Percentiles rank a stretch among this genome's conserved stretches.
phyloP scores from a whole-genome alignment of 2,888 invertebrate genomes.

The Anoplius nigerrimus region DNA sequence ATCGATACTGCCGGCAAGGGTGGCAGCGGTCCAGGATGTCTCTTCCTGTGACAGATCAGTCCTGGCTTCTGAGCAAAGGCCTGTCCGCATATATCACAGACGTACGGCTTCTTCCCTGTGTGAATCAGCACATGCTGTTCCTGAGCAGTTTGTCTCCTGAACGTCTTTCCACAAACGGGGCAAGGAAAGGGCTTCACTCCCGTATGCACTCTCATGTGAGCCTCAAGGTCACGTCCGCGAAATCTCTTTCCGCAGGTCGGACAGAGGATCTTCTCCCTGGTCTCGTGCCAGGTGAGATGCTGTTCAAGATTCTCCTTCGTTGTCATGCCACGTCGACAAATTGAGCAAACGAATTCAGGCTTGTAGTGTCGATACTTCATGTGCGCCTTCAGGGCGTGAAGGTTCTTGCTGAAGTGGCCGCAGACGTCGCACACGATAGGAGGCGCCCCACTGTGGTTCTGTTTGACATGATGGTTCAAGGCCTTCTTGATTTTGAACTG shows the following conservation, averaged over 20 bases:
- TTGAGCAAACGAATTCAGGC: constrained; percentile 55
- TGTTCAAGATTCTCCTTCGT: constrained; percentile 58
- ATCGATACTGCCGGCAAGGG: constrained; percentile 60
- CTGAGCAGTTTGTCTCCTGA: constrained; percentile 56
- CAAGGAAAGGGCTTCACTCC: constrained; percentile 64
- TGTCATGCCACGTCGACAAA: constrained; percentile 62
- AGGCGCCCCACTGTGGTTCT: constrained; percentile 55
- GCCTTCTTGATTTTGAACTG: constrained; percentile 61
- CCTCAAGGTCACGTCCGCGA: constrained; percentile 59
- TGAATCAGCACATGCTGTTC: constrained; percentile 64
- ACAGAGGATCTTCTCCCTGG: constrained; percentile 60
- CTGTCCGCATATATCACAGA: constrained; percentile 64
- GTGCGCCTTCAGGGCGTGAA: constrained; percentile 61
- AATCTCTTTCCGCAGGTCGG: constrained; percentile 63
- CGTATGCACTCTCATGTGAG: constrained; percentile 65
- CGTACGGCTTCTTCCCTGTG: constrained; percentile 61
- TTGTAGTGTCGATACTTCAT: constrained; percentile 63
- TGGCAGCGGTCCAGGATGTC: constrained; percentile 61
- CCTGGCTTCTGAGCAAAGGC: constrained; percentile 64
- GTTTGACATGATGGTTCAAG: constrained; percentile 59
- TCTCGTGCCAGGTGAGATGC: constrained; percentile 61
- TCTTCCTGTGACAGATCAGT: constrained; percentile 60
- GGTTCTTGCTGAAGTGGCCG: constrained; percentile 60
- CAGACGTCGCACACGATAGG: constrained; percentile 64
- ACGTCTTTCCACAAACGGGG: constrained; percentile 60